These are phyloP conservation scores for Oreotrochilus melanogaster DNA, from an alignment of 2,113 vertebrate genomes.

Conservation along the genomic window DNA sequence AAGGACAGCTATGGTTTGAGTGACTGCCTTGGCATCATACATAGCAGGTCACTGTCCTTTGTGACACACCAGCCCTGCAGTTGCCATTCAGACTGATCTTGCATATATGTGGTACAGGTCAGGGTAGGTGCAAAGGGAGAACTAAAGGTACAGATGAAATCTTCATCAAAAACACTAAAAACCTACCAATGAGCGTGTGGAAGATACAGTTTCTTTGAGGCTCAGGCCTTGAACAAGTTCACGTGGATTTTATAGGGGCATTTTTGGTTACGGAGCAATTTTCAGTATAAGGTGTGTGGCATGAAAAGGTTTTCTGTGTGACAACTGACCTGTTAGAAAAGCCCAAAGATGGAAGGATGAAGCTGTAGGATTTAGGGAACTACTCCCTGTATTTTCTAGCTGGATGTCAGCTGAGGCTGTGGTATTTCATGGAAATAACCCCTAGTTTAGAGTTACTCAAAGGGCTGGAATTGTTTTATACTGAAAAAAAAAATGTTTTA, in stretches of 20 bases:
- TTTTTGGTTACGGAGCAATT: not conserved
- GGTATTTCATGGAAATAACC: not conserved
- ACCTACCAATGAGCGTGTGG: not conserved
- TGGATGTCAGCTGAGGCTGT: not conserved
- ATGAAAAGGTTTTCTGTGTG: not conserved
- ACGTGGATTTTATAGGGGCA: not conserved
- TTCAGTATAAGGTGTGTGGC: not conserved
- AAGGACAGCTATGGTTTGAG: not conserved
- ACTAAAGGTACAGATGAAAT: not conserved
- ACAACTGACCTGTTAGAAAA: not conserved
- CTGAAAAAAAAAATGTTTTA: not conserved
- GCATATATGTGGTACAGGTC: fast-evolving
- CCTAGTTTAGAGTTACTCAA: not conserved
- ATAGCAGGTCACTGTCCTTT: not conserved
- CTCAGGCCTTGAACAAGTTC: not conserved
- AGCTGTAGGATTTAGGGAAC: not conserved
- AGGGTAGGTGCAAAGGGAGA: not conserved
- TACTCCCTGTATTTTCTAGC: not conserved
- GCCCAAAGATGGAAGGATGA: not conserved
- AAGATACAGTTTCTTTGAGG: not conserved
- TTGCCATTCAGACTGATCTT: not conserved
- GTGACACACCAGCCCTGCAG: not conserved
- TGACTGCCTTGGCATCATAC: not conserved
- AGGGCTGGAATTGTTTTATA: not conserved
- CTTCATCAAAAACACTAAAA: not conserved